These are phyloP conservation scores for Thymallus thymallus DNA, from an alignment of 2,113 vertebrate species.

Conservation along the genomic window DNA sequence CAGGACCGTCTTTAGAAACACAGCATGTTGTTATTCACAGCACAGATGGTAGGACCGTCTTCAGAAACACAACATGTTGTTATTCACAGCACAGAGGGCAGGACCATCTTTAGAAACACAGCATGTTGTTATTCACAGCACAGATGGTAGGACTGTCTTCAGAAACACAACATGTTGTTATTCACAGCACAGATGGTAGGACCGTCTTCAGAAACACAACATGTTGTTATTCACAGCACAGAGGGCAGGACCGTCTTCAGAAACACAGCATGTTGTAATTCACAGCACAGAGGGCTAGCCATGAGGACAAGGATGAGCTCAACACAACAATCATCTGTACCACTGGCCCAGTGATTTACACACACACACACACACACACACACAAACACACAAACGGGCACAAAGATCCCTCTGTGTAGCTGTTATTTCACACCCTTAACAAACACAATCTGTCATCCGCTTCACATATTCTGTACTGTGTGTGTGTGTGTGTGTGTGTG, in stretches of 20 bases:
- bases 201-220: background rate
- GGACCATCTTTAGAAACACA: slow-evolving; percentile 27
- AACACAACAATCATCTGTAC: slow-evolving; percentile 61
- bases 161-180: too few relatives aligned
- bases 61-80: slow-evolving; percentile 32
- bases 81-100: background rate
- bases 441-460: too few relatives aligned
- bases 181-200: background rate
- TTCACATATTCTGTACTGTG: too few relatives aligned
- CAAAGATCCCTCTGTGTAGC: slow-evolving; percentile 72
- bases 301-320: slow-evolving; percentile 58
- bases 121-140: slow-evolving; percentile 3
- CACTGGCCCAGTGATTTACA: slow-evolving; percentile 8
- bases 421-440: slow-evolving; percentile 58
- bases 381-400: slow-evolving; percentile 47
- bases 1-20: slow-evolving; percentile 22
- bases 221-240: slow-evolving; percentile 5
- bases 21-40: slow-evolving; percentile 14
- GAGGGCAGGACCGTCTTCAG: slow-evolving; percentile 13
- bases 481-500: too few relatives aligned
- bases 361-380: slow-evolving; percentile 20
- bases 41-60: background rate
- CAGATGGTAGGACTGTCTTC: too few relatives aligned
- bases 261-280: slow-evolving; percentile 27
- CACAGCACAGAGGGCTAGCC: background rate